phyloP scores from a whole-genome alignment of 2,797 vertebrate genomes.

The Dendrocincla fuliginosa region DNA sequence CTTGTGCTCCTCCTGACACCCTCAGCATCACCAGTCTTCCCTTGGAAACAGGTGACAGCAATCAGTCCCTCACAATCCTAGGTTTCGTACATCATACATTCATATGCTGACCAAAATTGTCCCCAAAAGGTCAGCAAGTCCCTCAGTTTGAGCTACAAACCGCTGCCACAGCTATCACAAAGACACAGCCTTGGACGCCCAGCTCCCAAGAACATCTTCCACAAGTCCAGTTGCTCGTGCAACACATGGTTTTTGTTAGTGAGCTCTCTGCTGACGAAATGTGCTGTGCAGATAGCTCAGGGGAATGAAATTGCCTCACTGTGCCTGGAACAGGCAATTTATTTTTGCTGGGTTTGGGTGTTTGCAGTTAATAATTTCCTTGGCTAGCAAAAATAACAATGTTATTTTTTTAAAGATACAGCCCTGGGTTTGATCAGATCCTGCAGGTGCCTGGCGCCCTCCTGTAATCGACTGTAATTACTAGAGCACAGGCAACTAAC shows the following conservation, averaged over 20 bases:
- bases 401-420: neutral
- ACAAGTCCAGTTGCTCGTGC: neutral
- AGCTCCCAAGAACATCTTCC: neutral
- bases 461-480: neutral
- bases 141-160: neutral
- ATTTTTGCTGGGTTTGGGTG: neutral
- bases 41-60: neutral
- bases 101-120: neutral
- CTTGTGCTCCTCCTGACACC: neutral
- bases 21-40: neutral
- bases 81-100: neutral
- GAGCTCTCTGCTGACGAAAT: neutral
- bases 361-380: neutral
- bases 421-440: neutral
- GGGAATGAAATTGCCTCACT: neutral
- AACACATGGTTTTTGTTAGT: neutral
- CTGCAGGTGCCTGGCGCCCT: neutral
- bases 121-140: neutral
- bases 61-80: neutral
- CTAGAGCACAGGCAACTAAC: neutral
- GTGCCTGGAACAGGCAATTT: neutral
- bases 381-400: neutral
- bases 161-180: neutral
- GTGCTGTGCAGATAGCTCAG: neutral
- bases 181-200: rapidly evolving